Evolutionary conservation across 1,140 invertebrate genomes (phyloP).

Genomic region (Drosophila insularis): DNA sequence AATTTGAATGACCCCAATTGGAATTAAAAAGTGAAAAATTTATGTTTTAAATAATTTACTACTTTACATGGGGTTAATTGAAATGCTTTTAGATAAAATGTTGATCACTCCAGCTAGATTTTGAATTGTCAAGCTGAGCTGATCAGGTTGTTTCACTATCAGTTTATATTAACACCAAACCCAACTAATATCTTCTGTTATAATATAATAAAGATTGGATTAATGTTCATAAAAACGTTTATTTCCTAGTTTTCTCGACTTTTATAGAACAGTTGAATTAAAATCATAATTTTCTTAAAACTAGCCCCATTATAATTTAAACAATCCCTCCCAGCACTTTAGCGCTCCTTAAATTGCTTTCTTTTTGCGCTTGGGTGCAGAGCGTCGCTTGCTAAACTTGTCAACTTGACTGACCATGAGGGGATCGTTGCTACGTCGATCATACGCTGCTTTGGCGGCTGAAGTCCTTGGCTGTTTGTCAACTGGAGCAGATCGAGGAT

Average conservation of each 20-base stretch:
- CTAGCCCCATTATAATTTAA: conserved; percentile 1
- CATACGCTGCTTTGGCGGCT: conserved; percentile 61
- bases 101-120: no score
- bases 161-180: no score
- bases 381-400: conserved; percentile 56
- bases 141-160: no score
- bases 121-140: no score
- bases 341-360: conserved; percentile 11
- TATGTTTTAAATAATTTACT: no score
- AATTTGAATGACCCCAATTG: no score
- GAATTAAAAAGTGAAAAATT: no score
- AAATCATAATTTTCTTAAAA: background rate
- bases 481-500: conserved; percentile 43
- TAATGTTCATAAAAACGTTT: background rate
- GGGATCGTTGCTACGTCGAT: conserved; percentile 78
- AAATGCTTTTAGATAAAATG: no score
- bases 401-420: conserved; percentile 76
- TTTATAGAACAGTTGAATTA: background rate
- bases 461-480: conserved; percentile 65
- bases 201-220: no score
- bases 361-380: conserved; percentile 32
- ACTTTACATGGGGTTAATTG: no score
- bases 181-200: no score
- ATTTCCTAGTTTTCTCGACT: background rate
- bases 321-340: background rate